phyloP scores from a whole-genome alignment of 1,140 invertebrate genomes.

The Danaus melanippus region DNA sequence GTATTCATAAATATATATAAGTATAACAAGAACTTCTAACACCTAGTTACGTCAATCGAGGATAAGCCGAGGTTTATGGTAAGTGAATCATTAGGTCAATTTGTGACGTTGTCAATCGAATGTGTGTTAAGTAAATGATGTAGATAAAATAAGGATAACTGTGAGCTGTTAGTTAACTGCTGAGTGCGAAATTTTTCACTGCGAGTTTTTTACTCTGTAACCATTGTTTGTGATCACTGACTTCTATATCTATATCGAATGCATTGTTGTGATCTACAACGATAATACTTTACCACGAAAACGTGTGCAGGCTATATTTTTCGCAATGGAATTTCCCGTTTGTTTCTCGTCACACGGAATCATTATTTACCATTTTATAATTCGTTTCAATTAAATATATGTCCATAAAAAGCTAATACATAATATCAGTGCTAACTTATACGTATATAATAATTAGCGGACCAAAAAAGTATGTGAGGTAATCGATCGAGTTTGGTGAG shows the following conservation, averaged over 20 bases:
- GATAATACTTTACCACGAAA: constrained; percentile 51
- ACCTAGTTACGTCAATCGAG: constrained; percentile 52
- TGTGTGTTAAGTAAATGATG: constrained; percentile 51
- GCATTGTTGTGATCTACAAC: constrained; percentile 53
- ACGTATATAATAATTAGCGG: constrained; percentile 29
- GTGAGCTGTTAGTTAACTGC: constrained; percentile 28
- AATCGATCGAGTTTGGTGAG: constrained; percentile 35
- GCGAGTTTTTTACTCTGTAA: constrained; percentile 37
- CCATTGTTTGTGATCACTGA: constrained; percentile 33
- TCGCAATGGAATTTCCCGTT: constrained; percentile 48
- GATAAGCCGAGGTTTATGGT: constrained; percentile 58
- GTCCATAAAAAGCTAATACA: not conserved
- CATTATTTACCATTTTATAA: constrained; percentile 11
- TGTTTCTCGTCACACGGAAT: constrained; percentile 26
- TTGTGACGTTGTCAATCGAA: constrained; percentile 60
- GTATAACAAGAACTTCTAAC: constrained; percentile 23
- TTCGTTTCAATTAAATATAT: too few species aligned
- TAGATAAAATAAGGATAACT: constrained; percentile 31
- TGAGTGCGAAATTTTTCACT: constrained; percentile 15
- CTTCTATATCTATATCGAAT: constrained; percentile 36
- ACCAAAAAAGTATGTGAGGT: constrained; percentile 31
- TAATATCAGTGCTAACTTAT: constrained; percentile 3
- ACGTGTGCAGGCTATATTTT: constrained; percentile 29
- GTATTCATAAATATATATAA: too few species aligned
- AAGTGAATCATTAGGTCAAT: constrained; percentile 67